A percentile compares a stretch with the other conserved stretches of the same genome.
Conservation (phyloP, 2,113 vertebrate genomes). For the Athene noctua region DNA sequence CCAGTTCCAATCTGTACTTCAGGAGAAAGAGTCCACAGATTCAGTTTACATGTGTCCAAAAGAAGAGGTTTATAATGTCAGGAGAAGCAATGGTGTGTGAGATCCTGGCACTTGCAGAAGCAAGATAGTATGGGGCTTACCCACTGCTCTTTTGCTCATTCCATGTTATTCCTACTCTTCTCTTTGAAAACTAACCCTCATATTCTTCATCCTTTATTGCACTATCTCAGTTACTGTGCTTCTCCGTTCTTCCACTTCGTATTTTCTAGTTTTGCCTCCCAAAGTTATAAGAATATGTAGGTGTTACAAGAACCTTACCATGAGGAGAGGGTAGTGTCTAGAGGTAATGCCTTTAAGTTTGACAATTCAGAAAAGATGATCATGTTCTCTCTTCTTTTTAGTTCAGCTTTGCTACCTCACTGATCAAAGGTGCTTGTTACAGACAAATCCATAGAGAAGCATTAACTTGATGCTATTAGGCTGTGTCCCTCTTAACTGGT, state of each 20-base stretch:
- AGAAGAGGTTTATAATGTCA: background rate
- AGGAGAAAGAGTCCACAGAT: background rate
- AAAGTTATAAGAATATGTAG: background rate
- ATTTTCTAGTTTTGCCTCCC: background rate
- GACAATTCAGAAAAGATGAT: background rate
- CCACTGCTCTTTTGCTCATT: background rate
- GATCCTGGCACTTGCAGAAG: background rate
- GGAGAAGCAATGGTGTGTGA: background rate
- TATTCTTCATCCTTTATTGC: background rate
- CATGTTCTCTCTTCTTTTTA: background rate
- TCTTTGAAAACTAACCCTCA: background rate
- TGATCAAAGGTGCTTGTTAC: background rate
- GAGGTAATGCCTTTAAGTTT: background rate
- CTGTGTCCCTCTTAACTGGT: background rate
- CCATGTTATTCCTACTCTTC: background rate
- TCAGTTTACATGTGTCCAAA: background rate
- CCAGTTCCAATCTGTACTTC: background rate
- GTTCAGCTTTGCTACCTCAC: background rate
- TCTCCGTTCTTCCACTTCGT: background rate
- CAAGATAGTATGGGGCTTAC: background rate
- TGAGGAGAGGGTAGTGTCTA: background rate
- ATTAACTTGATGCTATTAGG: background rate
- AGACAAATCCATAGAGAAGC: background rate
- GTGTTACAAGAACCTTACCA: background rate
- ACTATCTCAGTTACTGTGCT: background rate